Evolutionary conservation across 2,888 invertebrate genomes (phyloP).

Genomic region (Lasioglossum calceatum): DNA sequence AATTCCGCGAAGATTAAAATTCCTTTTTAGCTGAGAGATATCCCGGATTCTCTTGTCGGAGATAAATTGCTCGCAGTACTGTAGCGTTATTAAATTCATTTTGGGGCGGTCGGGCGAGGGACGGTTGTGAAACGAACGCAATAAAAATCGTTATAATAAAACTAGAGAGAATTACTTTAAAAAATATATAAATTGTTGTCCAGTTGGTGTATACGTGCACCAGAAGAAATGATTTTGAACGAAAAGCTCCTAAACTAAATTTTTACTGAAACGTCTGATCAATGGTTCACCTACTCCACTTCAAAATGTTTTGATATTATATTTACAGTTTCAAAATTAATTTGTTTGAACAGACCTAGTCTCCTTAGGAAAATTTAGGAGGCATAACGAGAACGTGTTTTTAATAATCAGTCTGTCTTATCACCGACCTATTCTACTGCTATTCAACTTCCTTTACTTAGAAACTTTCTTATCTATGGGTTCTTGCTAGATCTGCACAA

Average conservation of each 20-base stretch:
- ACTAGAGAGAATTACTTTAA: neutral
- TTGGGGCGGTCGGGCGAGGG: neutral
- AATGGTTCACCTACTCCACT: neutral
- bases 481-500: neutral
- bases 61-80: neutral
- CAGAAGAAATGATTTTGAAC: neutral
- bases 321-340: no score
- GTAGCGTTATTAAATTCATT: constrained; percentile 1
- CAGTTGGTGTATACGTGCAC: neutral
- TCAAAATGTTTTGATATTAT: neutral
- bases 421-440: neutral
- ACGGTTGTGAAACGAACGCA: neutral
- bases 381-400: neutral
- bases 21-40: neutral
- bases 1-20: constrained; percentile 13
- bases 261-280: neutral
- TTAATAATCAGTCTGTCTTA: neutral
- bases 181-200: neutral
- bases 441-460: neutral
- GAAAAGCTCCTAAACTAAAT: neutral
- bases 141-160: neutral
- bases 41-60: neutral
- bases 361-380: neutral
- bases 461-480: neutral
- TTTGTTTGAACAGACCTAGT: neutral